Evolutionary conservation across 2,113 vertebrate genomes (phyloP).

Genomic region (Pollachius pollachius): DNA sequence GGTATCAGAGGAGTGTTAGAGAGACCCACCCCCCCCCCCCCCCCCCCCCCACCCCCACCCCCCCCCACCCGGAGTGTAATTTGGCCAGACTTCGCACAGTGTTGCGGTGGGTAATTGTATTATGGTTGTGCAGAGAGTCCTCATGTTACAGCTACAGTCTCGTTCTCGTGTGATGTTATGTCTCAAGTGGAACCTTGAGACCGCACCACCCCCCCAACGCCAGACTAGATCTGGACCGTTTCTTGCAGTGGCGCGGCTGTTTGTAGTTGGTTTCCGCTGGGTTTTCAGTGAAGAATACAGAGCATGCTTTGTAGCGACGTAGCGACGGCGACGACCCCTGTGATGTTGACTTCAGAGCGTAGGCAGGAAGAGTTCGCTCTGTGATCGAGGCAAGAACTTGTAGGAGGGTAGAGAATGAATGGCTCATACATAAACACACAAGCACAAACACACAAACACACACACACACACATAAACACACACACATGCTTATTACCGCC

Average conservation of each 20-base stretch:
- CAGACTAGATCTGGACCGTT: no score
- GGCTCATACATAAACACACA: no score
- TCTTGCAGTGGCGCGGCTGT: no score
- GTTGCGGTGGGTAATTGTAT: constrained; percentile 15
- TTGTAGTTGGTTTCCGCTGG: no score
- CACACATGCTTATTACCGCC: no score
- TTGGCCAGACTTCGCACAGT: constrained; percentile 38
- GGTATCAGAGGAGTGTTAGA: constrained; percentile 33
- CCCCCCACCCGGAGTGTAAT: constrained; percentile 40
- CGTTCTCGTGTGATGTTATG: constrained; percentile 7
- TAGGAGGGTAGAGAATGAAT: constrained; percentile 54
- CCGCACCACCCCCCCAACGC: no score
- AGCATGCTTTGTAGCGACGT: background rate
- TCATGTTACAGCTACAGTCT: constrained; percentile 7
- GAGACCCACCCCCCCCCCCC: constrained; percentile 39
- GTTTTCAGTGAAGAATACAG: background rate
- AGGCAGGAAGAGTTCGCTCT: constrained; percentile 62
- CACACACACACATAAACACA: background rate
- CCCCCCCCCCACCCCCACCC: no score
- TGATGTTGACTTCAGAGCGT: constrained; percentile 17
- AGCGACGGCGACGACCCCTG: background rate
- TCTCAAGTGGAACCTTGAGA: no score
- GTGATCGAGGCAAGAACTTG: constrained; percentile 72
- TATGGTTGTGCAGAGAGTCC: constrained; percentile 23
- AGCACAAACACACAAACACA: constrained; percentile 31